These are phyloP conservation scores for Nineta flava DNA, from an alignment of 2,888 invertebrate genomes.

Conservation along the genomic window DNA sequence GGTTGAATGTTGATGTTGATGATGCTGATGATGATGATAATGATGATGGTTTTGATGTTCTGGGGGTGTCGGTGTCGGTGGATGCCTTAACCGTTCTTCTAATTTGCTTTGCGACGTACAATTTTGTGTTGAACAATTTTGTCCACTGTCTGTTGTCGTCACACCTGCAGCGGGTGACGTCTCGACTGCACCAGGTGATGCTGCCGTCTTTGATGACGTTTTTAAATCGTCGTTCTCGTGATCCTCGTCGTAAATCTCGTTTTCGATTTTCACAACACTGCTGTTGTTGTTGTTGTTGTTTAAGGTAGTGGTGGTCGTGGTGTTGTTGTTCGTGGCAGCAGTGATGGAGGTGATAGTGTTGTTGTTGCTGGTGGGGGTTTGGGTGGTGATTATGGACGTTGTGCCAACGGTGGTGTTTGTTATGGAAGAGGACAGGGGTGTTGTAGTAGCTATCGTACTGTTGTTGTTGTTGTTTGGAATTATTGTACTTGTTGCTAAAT, in stretches of 20 bases:
- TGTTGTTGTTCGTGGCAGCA: conserved; percentile 14
- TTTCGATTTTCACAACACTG: conserved; percentile 27
- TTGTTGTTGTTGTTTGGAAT: conserved; percentile 24
- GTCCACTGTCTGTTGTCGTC: conserved; percentile 11
- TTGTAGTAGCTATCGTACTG: conserved; percentile 28
- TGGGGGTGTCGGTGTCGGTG: conserved; percentile 9
- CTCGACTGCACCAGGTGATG: conserved; percentile 11
- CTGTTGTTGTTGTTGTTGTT: conserved; percentile 14
- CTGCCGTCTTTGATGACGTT: conserved; percentile 11
- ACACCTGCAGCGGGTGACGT: conserved; percentile 13
- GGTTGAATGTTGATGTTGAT: conserved; percentile 6
- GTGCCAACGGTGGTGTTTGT: conserved; percentile 17
- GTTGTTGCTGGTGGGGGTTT: conserved; percentile 23
- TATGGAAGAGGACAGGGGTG: conserved; percentile 19
- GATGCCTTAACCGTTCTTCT: conserved; percentile 15
- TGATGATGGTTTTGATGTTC: neutral
- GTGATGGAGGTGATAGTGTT: neutral
- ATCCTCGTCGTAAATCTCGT: conserved; percentile 21
- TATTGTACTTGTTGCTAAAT: conserved; percentile 16
- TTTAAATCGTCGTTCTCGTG: conserved; percentile 18
- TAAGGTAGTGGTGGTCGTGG: conserved; percentile 12
- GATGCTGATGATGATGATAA: too few relatives aligned
- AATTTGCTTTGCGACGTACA: conserved; percentile 9
- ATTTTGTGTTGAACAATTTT: conserved; percentile 6
- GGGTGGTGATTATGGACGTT: conserved; percentile 30